phyloP scores from a whole-genome alignment of 2,113 vertebrate species.

The Bagarius yarrelli region DNA sequence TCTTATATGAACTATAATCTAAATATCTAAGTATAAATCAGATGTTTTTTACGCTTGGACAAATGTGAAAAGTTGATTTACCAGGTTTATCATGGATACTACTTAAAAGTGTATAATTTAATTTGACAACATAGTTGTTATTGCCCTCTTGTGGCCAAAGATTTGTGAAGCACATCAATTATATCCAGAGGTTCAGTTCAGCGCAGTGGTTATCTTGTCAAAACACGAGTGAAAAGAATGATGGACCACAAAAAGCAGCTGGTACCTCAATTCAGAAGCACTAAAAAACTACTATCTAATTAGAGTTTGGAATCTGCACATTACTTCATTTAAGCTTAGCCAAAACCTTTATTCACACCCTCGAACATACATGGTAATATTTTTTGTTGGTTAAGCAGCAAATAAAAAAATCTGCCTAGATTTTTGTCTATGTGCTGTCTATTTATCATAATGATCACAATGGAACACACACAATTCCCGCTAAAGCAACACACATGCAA shows the following conservation, averaged over 20 bases:
- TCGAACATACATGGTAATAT: too few species aligned
- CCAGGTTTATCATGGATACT: slow-evolving; percentile 2
- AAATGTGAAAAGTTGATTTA: neutral
- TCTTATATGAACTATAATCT: slow-evolving; percentile 6
- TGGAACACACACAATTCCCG: neutral
- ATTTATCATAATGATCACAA: neutral
- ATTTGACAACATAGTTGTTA: slow-evolving; percentile 29
- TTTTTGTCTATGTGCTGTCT: too few species aligned
- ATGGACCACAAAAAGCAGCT: slow-evolving; percentile 24
- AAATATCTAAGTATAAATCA: neutral
- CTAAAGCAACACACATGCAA: neutral
- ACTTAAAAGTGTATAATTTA: slow-evolving; percentile 20
- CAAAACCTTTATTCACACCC: too few species aligned
- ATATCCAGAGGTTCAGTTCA: neutral
- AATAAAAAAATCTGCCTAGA: too few species aligned
- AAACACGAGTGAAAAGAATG: slow-evolving; percentile 22
- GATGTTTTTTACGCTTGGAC: neutral
- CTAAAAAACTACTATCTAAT: slow-evolving; percentile 9
- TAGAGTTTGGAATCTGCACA: neutral
- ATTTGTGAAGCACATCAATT: slow-evolving; percentile 27
- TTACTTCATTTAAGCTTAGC: neutral
- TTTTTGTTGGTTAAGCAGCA: too few species aligned
- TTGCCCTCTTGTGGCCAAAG: slow-evolving; percentile 32
- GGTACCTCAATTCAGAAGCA: slow-evolving; percentile 15
- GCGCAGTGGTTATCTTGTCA: slow-evolving; percentile 6